A percentile compares a stretch with the other conserved stretches of the same genome.
phyloP scores from a whole-genome alignment of 2,888 invertebrate species.

The Drosophila suboccidentalis region DNA sequence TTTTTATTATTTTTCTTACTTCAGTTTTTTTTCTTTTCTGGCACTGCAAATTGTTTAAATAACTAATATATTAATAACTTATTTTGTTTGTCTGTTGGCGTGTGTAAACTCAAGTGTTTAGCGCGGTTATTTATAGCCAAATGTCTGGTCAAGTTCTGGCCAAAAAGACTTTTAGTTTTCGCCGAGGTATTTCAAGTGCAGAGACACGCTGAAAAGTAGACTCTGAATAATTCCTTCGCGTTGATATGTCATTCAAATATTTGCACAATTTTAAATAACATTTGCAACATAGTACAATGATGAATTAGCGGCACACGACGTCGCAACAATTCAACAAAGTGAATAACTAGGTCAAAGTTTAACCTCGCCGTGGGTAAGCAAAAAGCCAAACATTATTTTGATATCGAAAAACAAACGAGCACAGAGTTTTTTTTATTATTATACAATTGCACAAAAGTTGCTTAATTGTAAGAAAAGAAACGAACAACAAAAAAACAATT shows the following conservation, averaged over 20 bases:
- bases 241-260: conserved; percentile 48
- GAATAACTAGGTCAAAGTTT: conserved; percentile 67
- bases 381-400: conserved; percentile 41
- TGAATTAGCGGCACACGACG: conserved; percentile 51
- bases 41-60: conserved; percentile 37
- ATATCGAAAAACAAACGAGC: conserved; percentile 45
- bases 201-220: conserved; percentile 32
- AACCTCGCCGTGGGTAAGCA: conserved; percentile 50
- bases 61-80: conserved; percentile 58
- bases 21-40: conserved; percentile 3
- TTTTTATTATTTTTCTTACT: conserved; percentile 12
- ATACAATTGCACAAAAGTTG: conserved; percentile 67
- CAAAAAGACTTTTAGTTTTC: conserved; percentile 45
- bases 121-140: conserved; percentile 46
- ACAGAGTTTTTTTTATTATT: conserved; percentile 40
- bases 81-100: conserved; percentile 34
- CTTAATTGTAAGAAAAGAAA: conserved; percentile 57
- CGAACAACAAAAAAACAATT: conserved; percentile 13
- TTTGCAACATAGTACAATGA: conserved; percentile 50
- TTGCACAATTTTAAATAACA: conserved; percentile 48
- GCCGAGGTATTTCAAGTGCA: conserved; percentile 28
- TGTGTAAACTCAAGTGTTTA: conserved; percentile 35
- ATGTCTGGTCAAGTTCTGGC: conserved; percentile 37
- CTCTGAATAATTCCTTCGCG: conserved; percentile 13
- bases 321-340: conserved; percentile 47